These are phyloP conservation scores for Spondyliosoma cantharus DNA, from an alignment of 2,797 vertebrate species.

Conservation along the genomic window DNA sequence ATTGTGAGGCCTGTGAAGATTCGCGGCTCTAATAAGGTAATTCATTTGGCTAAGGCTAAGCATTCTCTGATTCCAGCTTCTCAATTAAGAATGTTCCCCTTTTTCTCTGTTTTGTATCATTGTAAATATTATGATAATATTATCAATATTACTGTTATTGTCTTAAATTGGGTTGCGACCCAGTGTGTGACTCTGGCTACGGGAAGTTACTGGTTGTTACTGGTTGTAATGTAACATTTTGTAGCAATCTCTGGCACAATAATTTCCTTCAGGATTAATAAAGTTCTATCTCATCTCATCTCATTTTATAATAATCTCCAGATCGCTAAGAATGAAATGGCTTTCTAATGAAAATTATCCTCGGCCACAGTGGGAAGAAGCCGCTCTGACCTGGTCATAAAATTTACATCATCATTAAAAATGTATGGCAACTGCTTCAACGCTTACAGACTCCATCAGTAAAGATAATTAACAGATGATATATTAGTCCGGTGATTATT, in stretches of 20 bases:
- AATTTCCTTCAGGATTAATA: no score
- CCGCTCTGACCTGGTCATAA: conserved; percentile 23
- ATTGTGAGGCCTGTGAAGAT: no score
- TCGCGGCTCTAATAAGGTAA: background rate
- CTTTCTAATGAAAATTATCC: background rate
- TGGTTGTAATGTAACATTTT: no score
- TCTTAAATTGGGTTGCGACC: no score
- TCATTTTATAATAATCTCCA: background rate
- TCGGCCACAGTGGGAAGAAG: background rate
- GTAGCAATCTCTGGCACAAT: no score
- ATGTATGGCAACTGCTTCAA: conserved; percentile 18
- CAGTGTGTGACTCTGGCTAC: no score
- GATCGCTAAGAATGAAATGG: background rate
- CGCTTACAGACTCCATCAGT: background rate
- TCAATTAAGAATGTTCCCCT: background rate
- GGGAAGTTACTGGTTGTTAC: no score
- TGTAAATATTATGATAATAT: no score
- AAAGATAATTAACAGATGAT: conserved; percentile 17
- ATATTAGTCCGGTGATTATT: conserved; percentile 2
- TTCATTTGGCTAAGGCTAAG: background rate
- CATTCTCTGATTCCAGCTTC: background rate
- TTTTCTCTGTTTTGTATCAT: background rate
- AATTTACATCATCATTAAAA: conserved; percentile 47
- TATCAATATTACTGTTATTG: background rate
- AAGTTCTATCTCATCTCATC: no score